Evolutionary conservation across 2,113 vertebrate species (phyloP), one percentile per base, ranked within the genome.

Genomic region (Lynx canadensis): DNA sequence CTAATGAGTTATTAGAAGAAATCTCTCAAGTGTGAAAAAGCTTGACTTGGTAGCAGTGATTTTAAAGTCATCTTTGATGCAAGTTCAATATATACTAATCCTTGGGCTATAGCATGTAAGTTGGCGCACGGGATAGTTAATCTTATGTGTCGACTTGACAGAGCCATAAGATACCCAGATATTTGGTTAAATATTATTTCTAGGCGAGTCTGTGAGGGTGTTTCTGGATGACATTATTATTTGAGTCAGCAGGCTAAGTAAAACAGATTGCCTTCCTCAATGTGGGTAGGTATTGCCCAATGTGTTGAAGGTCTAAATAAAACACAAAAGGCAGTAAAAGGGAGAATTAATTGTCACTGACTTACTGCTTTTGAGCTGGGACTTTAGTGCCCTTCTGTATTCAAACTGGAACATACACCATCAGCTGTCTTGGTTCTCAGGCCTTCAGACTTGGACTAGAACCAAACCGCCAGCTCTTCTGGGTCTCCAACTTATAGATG

Each of bases 1-100:
- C 41, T 82, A 79, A 23, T 73, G 87, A 80, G 33, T 76, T 96
- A 76, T 91, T 91, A 76, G 74, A n/a, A 91, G 45, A 96, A 93
- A 79, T 79, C 23, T 79, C 19, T 41, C 33, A 57, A 12, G 41
- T 79, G 14, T 91, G 45, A 92, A 60, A 95, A 76, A 90, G 18
- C n/a, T 82, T 68, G 33, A 52, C 23, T 60, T 68, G 27, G 21
- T 80, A 27, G 16, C 41, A 89, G 10, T 68, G 41, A 33, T 19
- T 66, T 74, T 50, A 21, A 55, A 10, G 3, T 74, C 41, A 84
- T 81, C 33, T 95, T 66, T 60, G 23, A 66, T 81, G 14, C 13
- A 74, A 79, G 10, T 65, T 90, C 69, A 57, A 3, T 29, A 29
- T 7, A 21, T 71, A 45, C 18, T 45, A 81, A 73, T 36, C 19